Evolutionary conservation across 1,140 invertebrate species (phyloP), one percentile per base, ranked within the genome.

Genomic region (Mamestra configurata): DNA sequence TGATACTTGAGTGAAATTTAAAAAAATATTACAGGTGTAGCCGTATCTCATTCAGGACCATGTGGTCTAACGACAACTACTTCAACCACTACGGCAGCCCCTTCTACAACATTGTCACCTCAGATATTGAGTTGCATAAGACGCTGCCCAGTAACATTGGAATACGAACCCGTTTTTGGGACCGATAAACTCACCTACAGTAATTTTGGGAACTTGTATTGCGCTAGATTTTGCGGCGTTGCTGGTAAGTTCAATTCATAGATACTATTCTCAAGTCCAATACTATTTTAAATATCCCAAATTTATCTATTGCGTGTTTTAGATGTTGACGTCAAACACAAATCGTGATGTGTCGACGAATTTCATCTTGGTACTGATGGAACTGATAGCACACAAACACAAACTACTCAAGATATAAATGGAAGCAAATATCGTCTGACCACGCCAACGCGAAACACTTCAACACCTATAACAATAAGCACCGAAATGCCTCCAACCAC

Each of bases 141-240:
- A 18, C 4, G n/a, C 6, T 96, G 96, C 80, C 92, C 95, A 59
- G 93, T 94, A 0, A 97, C 97, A 0, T 77, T 92, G 0, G 96
- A 97, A 81, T 97, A 97, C 82, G 96, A 96, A 89, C 97, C 97
- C 18, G 96, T 98, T 4, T 98, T 97, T 86, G 97, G 97, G 0
- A 92, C 95, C 5, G 96, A 98, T 83, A 92, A 94, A 13, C 89
- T 96, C 11, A 95, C 95, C 0, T 98, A 98, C 82, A 81, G 88
- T 5, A 98, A 98, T 87, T 91, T 94, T 49, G 96, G 96, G 68
- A 92, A 90, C 73, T 90, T 97, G 1, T 82, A 86, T 11, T 97
- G 97, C 84, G 96, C 96, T 0, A 87, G 84, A 51, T 59, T 53
- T 4, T 97, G 97, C 88, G 96, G 97, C 4, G 53, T 86, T n/a